Evolutionary conservation across 2,888 invertebrate species (phyloP).

Genomic region (Tethea ocularis): DNA sequence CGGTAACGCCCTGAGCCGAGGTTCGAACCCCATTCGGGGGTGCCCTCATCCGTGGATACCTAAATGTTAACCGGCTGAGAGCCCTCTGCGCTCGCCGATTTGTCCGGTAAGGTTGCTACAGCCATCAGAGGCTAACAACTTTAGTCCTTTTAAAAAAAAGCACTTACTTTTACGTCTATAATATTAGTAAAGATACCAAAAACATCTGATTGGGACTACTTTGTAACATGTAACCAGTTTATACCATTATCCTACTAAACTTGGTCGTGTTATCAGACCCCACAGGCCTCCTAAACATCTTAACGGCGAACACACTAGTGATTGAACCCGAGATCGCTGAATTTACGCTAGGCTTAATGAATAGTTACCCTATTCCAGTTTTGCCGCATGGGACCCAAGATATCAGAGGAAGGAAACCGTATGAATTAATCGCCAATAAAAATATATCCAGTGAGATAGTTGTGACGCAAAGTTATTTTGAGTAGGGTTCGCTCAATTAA

Average conservation of each 20-base stretch:
- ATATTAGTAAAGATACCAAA: too few species aligned
- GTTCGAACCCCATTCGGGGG: too few species aligned
- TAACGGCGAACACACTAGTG: neutral
- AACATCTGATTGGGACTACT: neutral
- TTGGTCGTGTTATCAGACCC: neutral
- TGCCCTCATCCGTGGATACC: too few species aligned
- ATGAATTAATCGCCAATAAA: neutral
- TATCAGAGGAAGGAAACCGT: neutral
- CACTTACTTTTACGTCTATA: too few species aligned
- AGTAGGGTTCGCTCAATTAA: neutral
- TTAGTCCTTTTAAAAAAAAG: too few species aligned
- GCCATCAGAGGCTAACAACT: too few species aligned
- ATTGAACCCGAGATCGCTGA: neutral
- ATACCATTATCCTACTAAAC: neutral
- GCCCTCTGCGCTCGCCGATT: too few species aligned
- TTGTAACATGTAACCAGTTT: neutral
- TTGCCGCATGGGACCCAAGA: neutral
- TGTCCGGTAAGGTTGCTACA: too few species aligned
- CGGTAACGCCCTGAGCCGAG: too few species aligned
- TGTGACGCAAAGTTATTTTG: neutral
- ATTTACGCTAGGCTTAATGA: neutral
- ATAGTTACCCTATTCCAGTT: neutral
- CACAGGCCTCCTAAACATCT: neutral
- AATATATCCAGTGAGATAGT: slow-evolving; percentile 3
- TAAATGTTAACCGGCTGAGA: too few species aligned